A percentile compares a stretch with the other conserved stretches of the same genome.
Evolutionary conservation across 2,797 vertebrate species (phyloP).

Genomic region (Pristis pectinata): DNA sequence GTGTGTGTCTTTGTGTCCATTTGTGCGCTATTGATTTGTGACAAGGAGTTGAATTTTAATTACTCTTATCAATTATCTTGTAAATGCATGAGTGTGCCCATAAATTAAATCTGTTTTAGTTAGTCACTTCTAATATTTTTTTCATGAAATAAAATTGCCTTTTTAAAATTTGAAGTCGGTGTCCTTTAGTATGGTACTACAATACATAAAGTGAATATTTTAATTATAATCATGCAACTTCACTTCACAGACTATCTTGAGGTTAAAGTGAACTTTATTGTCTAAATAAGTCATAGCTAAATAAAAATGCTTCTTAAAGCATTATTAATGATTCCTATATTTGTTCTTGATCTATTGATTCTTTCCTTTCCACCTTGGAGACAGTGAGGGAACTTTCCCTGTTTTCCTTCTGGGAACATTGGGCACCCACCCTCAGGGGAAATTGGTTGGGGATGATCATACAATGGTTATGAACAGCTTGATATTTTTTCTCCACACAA

Average conservation of each 20-base stretch:
- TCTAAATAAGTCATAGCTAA: not conserved
- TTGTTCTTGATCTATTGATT: not conserved
- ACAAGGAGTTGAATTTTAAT: not conserved
- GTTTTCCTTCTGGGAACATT: not conserved
- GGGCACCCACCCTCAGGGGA: not conserved
- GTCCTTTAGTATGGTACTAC: not conserved
- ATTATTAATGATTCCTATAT: not conserved
- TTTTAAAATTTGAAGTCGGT: not conserved
- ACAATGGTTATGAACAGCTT: not conserved
- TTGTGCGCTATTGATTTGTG: not conserved
- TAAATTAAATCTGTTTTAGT: conserved; percentile 7
- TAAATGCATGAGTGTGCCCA: not conserved
- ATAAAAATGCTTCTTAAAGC: not conserved
- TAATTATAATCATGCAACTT: not conserved
- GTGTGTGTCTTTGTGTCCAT: not conserved
- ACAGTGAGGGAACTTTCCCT: not conserved
- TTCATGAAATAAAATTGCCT: not conserved
- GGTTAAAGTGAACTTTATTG: not conserved
- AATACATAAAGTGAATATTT: not conserved
- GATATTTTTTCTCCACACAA: not conserved
- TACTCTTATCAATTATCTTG: conserved; percentile 15
- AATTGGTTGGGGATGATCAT: not conserved
- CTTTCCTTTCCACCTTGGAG: not conserved
- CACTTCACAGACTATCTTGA: not conserved
- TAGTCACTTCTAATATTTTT: not conserved